A percentile compares a stretch with the other conserved stretches of the same genome.
Evolutionary conservation across 2,113 vertebrate species (phyloP).

Genomic region (Canis aureus): DNA sequence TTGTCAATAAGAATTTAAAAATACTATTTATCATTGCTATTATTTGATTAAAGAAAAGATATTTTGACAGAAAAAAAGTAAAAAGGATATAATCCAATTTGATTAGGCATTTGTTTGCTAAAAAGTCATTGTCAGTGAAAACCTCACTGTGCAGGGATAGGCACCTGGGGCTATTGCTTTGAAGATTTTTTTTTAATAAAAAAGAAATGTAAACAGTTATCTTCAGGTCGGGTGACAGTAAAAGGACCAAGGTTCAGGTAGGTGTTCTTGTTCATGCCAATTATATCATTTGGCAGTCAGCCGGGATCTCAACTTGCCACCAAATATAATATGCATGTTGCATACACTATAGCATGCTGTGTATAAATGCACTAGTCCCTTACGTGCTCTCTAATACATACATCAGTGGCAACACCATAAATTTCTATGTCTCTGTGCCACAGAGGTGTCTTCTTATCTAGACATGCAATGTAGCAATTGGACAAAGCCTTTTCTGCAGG

Average conservation of each 20-base stretch:
- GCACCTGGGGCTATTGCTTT: not conserved
- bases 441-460: not conserved
- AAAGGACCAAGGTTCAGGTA: not conserved
- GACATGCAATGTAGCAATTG: not conserved
- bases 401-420: not conserved
- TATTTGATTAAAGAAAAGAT: not conserved
- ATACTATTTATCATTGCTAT: not conserved
- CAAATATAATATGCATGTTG: not conserved
- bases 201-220: not conserved
- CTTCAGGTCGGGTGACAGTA: not conserved
- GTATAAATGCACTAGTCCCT: not conserved
- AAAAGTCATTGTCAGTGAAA: not conserved
- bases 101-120: not conserved
- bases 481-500: not conserved
- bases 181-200: not conserved
- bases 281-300: not conserved
- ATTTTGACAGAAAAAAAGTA: not conserved
- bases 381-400: not conserved
- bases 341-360: not conserved
- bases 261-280: not conserved
- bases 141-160: not conserved
- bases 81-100: not conserved
- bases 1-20: not conserved
- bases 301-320: not conserved
- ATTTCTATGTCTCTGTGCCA: not conserved